Evolutionary conservation across 2,797 vertebrate genomes (phyloP).

Genomic region (Potorous gilbertii): DNA sequence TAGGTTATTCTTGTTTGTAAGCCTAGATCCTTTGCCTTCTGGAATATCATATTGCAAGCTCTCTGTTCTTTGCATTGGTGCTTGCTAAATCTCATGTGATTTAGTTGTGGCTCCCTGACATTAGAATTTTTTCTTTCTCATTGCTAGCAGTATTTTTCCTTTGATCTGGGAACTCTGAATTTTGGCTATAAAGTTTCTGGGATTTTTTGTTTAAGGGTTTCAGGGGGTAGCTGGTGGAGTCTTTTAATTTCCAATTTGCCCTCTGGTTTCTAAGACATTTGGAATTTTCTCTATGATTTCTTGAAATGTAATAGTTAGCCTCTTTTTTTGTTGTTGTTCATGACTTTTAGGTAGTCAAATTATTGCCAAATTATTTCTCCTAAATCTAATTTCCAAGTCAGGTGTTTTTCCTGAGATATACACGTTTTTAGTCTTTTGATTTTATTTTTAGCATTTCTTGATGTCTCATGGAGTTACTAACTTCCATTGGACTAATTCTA

Average conservation of each 20-base stretch:
- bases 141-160: too few relatives aligned
- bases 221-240: background rate
- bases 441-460: background rate
- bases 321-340: background rate
- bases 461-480: background rate
- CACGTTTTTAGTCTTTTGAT: background rate
- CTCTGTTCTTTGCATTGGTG: too few relatives aligned
- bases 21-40: too few relatives aligned
- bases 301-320: background rate
- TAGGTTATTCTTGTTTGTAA: too few relatives aligned
- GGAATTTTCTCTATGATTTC: background rate
- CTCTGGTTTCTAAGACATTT: background rate
- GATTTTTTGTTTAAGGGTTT: background rate
- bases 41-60: too few relatives aligned
- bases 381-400: background rate
- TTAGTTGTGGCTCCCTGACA: too few relatives aligned
- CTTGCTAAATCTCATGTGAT: too few relatives aligned
- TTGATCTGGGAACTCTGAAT: background rate
- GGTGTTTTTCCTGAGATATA: background rate
- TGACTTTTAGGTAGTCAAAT: background rate
- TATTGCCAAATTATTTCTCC: background rate
- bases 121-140: too few relatives aligned
- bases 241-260: background rate
- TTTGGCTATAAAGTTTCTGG: background rate
- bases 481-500: background rate